Percentiles rank a stretch among this genome's conserved stretches.
These are phyloP conservation scores for Clarias macrocephalus DNA, from an alignment of 2,113 vertebrate genomes.

Conservation along the genomic window DNA sequence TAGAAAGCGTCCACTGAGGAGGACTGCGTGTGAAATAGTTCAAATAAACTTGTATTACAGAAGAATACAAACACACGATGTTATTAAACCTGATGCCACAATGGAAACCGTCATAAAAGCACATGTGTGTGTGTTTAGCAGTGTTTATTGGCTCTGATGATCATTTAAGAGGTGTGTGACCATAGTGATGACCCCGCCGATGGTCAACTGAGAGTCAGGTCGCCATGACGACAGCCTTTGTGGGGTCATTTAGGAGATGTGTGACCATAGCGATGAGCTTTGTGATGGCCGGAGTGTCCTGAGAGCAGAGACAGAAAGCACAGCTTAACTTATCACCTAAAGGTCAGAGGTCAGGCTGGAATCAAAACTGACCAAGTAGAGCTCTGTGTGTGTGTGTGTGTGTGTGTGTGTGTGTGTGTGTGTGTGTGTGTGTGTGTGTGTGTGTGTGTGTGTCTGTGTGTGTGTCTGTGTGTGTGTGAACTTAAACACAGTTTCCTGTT, in stretches of 20 bases:
- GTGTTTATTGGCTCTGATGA: constrained; percentile 21
- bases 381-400: constrained; percentile 28
- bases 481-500: no score
- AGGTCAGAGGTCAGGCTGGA: constrained; percentile 74
- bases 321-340: constrained; percentile 89
- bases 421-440: constrained; percentile 29
- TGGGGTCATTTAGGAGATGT: constrained; percentile 54
- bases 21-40: neutral
- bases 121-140: neutral
- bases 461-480: constrained; percentile 21
- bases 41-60: neutral
- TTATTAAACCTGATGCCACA: neutral
- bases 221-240: constrained; percentile 48
- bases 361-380: constrained; percentile 70
- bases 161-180: constrained; percentile 59
- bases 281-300: constrained; percentile 56
- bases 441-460: constrained; percentile 33
- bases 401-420: constrained; percentile 23
- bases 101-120: neutral
- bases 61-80: neutral
- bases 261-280: constrained; percentile 65
- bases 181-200: constrained; percentile 61
- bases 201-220: constrained; percentile 20
- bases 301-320: constrained; percentile 68
- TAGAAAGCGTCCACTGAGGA: neutral